A percentile compares a stretch with the other conserved stretches of the same genome.
Conservation (phyloP, 2,797 vertebrate genomes). For the Mus caroli region DNA sequence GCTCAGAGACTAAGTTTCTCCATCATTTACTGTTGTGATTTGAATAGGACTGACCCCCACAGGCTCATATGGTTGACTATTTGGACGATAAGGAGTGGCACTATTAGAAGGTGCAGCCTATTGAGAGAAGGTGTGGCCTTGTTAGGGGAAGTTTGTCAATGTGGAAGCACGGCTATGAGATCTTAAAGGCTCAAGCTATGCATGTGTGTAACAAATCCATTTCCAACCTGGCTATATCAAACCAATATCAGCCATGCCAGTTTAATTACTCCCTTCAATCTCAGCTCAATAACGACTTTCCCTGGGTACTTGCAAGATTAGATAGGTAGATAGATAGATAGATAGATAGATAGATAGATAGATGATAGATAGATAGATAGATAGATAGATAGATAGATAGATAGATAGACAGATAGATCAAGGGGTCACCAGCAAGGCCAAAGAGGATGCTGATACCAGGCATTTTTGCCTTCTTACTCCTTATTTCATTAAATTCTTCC, state of each 20-base stretch:
- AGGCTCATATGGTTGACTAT: background rate
- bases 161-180: background rate
- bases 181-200: background rate
- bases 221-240: constrained; percentile 76
- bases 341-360: no score
- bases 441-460: constrained; percentile 30
- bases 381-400: no score
- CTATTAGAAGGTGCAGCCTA: background rate
- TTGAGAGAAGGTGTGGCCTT: background rate
- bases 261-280: constrained; percentile 89
- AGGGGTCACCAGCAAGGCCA: constrained; percentile 52
- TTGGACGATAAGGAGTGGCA: background rate
- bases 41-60: background rate
- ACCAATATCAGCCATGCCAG: constrained; percentile 90
- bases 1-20: background rate
- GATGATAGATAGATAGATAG: no score
- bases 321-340: constrained; percentile 50
- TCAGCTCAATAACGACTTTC: constrained; percentile 91
- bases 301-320: constrained; percentile 86
- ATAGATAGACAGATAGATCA: background rate
- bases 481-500: constrained; percentile 45
- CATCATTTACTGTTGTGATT: background rate
- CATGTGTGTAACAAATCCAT: background rate
- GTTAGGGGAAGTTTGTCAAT: background rate
- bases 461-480: background rate